Evolutionary conservation across 2,113 vertebrate genomes (phyloP).

Genomic region (Lipotes vexillifer): DNA sequence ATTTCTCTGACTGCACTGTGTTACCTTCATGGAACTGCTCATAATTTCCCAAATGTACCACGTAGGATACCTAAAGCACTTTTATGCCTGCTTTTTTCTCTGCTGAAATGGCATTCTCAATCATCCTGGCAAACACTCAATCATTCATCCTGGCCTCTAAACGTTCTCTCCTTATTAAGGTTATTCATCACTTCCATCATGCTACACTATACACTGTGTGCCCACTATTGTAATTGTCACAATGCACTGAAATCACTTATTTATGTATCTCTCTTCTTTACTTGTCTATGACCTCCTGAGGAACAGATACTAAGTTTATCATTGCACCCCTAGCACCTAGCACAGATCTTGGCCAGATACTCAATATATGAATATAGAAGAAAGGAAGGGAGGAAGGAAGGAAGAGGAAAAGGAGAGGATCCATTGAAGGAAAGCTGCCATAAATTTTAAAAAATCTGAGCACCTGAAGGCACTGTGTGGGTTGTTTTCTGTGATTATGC

Average conservation of each 20-base stretch:
- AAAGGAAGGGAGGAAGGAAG: background rate
- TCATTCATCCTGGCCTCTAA: background rate
- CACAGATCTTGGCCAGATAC: background rate
- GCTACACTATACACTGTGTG: background rate
- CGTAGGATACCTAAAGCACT: background rate
- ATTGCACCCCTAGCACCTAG: background rate
- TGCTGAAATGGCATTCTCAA: background rate
- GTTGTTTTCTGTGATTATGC: background rate
- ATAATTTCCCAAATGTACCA: background rate
- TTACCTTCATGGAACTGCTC: background rate
- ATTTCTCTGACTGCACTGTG: background rate
- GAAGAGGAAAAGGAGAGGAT: fast-evolving
- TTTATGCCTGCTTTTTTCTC: background rate
- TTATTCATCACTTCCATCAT: background rate
- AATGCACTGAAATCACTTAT: background rate
- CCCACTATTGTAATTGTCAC: background rate
- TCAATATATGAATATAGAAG: background rate
- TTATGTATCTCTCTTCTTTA: background rate
- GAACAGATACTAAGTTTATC: background rate
- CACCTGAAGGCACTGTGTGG: background rate
- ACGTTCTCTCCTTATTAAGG: background rate
- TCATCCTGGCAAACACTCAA: background rate
- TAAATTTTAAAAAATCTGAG: background rate
- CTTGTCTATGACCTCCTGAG: background rate
- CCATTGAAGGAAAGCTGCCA: background rate